phyloP scores from a whole-genome alignment of 2,113 vertebrate species.

The Hippocampus guttulatus region DNA sequence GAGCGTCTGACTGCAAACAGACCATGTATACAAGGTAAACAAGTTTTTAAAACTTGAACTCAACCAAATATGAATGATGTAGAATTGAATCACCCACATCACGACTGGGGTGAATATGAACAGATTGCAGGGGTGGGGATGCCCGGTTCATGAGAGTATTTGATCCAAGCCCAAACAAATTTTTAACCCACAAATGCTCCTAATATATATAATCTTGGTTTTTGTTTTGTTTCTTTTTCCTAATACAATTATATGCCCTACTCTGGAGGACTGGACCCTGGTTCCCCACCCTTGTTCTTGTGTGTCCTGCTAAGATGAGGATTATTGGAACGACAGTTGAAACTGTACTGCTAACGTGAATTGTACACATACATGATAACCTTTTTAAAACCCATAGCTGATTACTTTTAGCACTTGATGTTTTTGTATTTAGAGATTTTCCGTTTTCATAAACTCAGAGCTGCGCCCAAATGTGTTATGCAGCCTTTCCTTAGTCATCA shows the following conservation, averaged over 20 bases:
- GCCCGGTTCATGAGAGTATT: not conserved
- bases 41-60: conserved; percentile 51
- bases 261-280: conserved; percentile 13
- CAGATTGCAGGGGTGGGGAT: not conserved
- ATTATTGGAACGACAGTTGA: conserved; percentile 50
- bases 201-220: not conserved
- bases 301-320: conserved; percentile 28
- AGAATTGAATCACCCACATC: conserved; percentile 34
- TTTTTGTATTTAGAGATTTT: conserved; percentile 58
- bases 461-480: conserved; percentile 40
- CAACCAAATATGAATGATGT: conserved; percentile 65
- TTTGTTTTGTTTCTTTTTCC: not conserved
- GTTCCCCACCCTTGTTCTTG: conserved; percentile 4
- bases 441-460: conserved; percentile 11
- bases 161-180: not conserved
- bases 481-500: conserved; percentile 32
- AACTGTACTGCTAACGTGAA: conserved; percentile 48
- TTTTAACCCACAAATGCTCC: not conserved
- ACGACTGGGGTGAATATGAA: conserved; percentile 11
- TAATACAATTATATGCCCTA: conserved; percentile 34
- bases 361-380: conserved; percentile 57
- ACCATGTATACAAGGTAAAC: conserved; percentile 45
- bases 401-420: conserved; percentile 68
- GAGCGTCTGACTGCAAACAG: conserved; percentile 33
- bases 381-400: conserved; percentile 51